phyloP scores from a whole-genome alignment of 2,797 vertebrate genomes.

The Leptoclinus maculatus region DNA sequence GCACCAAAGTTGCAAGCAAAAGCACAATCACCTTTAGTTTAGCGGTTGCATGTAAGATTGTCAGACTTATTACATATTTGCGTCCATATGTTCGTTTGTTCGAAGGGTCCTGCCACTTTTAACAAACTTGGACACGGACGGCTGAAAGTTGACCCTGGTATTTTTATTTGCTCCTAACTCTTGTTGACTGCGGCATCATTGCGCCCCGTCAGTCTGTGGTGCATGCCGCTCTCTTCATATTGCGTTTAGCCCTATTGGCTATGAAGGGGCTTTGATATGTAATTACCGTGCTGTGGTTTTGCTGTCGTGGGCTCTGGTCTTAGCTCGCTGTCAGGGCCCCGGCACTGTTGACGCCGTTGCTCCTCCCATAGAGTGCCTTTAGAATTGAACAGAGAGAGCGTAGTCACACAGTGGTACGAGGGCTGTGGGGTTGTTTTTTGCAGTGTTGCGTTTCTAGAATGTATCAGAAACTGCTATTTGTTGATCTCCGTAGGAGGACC shows the following conservation, averaged over 20 bases:
- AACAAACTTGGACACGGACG: not conserved
- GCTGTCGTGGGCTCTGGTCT: conserved; percentile 75
- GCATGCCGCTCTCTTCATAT: conserved; percentile 63
- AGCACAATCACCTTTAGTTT: not conserved
- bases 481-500: not conserved
- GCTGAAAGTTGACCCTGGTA: not conserved
- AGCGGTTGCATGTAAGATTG: not conserved
- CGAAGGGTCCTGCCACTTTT: not conserved
- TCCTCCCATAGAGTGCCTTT: conserved; percentile 58
- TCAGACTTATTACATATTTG: too few species aligned
- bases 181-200: conserved; percentile 50
- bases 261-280: conserved; percentile 79
- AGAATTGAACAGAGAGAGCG: conserved; percentile 37
- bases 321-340: conserved; percentile 59
- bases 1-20: not conserved
- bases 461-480: not conserved
- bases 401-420: not conserved
- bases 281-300: conserved; percentile 77
- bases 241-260: conserved; percentile 67
- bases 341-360: conserved; percentile 41
- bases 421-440: not conserved
- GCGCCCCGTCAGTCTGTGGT: conserved; percentile 62
- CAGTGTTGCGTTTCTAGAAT: not conserved
- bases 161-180: conserved; percentile 66
- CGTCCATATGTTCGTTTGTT: not conserved